Evolutionary conservation across 2,113 vertebrate species (phyloP), one percentile per base, ranked within the genome.

Genomic region (Butastur rufipennis): DNA sequence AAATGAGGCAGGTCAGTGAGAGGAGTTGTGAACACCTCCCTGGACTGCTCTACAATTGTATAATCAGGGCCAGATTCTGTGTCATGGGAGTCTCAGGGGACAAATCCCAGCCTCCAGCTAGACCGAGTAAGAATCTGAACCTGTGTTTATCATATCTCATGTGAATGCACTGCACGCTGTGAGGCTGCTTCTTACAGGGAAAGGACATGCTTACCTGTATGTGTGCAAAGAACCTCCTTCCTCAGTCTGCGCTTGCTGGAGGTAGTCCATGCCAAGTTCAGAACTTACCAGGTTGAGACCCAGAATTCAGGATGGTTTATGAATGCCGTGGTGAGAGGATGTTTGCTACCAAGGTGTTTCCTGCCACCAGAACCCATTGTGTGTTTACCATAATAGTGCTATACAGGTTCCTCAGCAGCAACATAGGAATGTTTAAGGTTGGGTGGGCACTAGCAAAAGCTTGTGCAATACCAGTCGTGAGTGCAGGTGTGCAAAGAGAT

Each of bases 161-260:
- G 36, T 80, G 48, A 66, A 53, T 29, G 27, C 7, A 8, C 13
- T 27, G 32, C 7, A 38, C 7, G 6, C 15, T 16, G 1, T 1
- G 4, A 61, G 26, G 56, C 53, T 72, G 38, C 16, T 53, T 45
- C 36, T 38, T 14, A 7, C 40, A 40, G 31, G 48, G 36, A 18
- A 50, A 84, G 27, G 13, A 9, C 12, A 6, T 52, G 15, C 34
- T 95, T 79, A 94, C 84, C 52, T 75, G 17, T 17, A 16, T 3
- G 9, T 38, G 34, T 67, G 58, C 40, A 61, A 71, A 25, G 40
- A 91, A 75, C 13, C 4, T 20, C 38, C n/a, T 94, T 84, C 53
- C 47, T 5, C 38, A 1, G 1, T 7, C 20, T 55, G 29, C 55
- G 32, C 18, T 81, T 1, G 0, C 26, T 67, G 53, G 13, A 48